Conservation (phyloP, 2,888 invertebrate genomes). For the Harpalus rubripes region DNA sequence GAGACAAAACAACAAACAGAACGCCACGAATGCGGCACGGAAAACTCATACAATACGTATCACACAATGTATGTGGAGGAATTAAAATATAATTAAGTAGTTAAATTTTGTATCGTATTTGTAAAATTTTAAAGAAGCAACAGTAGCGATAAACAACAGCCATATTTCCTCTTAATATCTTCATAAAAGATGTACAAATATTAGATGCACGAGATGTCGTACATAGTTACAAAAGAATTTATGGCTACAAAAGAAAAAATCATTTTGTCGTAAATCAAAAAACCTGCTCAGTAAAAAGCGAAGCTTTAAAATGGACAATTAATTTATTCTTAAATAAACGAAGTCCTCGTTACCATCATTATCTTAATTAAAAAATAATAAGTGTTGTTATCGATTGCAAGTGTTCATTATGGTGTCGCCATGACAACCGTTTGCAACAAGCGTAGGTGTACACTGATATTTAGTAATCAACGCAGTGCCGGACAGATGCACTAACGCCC, state of each 20-base stretch:
- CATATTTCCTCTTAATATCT: background rate
- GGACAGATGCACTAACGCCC: conserved; percentile 13
- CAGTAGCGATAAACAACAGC: background rate
- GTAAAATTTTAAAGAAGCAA: background rate
- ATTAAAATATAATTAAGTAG: background rate
- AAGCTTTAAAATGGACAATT: conserved; percentile 31
- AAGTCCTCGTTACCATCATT: conserved; percentile 42
- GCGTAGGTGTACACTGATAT: conserved; percentile 39
- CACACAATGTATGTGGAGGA: background rate
- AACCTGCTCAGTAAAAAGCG: conserved; percentile 7
- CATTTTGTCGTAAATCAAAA: conserved; percentile 11
- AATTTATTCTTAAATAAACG: conserved; percentile 45
- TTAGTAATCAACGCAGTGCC: conserved; percentile 38
- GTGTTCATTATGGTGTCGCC: conserved; percentile 36
- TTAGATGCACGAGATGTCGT: background rate
- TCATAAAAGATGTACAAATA: conserved; percentile 3
- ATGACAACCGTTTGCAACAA: conserved; percentile 44
- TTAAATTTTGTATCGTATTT: background rate
- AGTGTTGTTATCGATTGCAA: conserved; percentile 41
- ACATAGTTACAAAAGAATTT: background rate
- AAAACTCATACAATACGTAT: background rate
- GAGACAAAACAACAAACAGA: background rate
- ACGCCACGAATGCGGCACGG: background rate
- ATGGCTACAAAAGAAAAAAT: background rate
- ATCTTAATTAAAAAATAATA: conserved; percentile 53